Conservation (phyloP, 2,888 invertebrate species). For the Lydus trimaculatus region DNA sequence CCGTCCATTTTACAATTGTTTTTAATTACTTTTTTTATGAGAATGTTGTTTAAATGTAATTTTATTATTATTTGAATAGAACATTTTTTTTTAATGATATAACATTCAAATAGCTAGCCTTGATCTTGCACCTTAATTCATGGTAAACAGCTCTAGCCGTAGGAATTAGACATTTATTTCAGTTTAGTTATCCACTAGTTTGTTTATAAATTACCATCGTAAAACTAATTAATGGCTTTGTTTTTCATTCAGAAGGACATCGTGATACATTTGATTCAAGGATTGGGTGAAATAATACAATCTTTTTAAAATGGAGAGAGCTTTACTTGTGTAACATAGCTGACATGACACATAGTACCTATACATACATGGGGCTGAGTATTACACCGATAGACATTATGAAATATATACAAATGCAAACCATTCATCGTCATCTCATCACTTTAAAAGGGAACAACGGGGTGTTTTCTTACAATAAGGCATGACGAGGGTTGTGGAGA, state of each 20-base stretch:
- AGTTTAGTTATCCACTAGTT: background rate
- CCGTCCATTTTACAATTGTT: slow-evolving; percentile 20
- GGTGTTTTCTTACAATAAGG: slow-evolving; percentile 58
- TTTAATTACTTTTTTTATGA: slow-evolving; percentile 3
- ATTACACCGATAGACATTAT: slow-evolving; percentile 59
- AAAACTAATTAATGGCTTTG: background rate
- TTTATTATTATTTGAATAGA: background rate
- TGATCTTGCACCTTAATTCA: background rate
- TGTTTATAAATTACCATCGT: background rate
- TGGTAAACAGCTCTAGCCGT: background rate
- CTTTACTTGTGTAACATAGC: slow-evolving; percentile 62
- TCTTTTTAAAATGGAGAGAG: slow-evolving; percentile 60
- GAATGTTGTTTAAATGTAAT: background rate
- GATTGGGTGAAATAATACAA: slow-evolving; percentile 1
- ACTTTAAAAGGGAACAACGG: slow-evolving; percentile 37
- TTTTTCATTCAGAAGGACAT: background rate
- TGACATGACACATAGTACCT: slow-evolving; percentile 61
- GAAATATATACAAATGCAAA: slow-evolving; percentile 53
- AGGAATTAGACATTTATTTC: background rate
- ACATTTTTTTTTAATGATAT: background rate
- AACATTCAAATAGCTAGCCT: background rate
- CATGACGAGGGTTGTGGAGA: slow-evolving; percentile 56
- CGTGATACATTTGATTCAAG: background rate
- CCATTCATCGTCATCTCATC: slow-evolving; percentile 50
- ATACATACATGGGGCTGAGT: slow-evolving; percentile 61